These are phyloP conservation scores for Eulemur macaco DNA, from an alignment of 2,113 vertebrate species.

Conservation along the genomic window DNA sequence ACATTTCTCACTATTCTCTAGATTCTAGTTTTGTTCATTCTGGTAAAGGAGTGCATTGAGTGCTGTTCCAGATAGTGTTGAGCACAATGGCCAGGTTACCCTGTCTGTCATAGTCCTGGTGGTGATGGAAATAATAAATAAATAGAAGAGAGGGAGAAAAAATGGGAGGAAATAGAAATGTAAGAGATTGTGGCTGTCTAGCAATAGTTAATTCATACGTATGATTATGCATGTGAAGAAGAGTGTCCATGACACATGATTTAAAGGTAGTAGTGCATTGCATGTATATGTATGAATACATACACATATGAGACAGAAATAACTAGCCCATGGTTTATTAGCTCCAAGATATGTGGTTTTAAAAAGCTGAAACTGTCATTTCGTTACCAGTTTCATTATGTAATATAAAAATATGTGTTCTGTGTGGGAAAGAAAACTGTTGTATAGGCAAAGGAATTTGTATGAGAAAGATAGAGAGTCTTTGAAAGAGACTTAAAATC, in stretches of 20 bases:
- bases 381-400: neutral
- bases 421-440: conserved; percentile 19
- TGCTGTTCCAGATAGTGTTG: neutral
- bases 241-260: neutral
- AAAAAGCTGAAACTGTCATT: neutral
- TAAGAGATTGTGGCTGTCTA: neutral
- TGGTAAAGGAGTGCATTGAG: neutral
- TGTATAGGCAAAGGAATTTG: conserved; percentile 8
- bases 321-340: neutral
- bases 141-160: neutral
- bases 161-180: neutral
- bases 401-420: neutral
- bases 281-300: neutral
- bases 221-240: neutral
- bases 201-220: neutral
- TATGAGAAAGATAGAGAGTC: neutral
- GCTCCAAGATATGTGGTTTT: neutral
- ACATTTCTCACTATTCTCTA: neutral
- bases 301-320: neutral
- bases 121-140: neutral
- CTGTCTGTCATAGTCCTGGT: neutral
- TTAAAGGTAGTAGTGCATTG: neutral
- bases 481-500: conserved; percentile 49
- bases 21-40: neutral
- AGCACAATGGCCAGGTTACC: neutral